A percentile compares a stretch with the other conserved stretches of the same genome.
Conservation (phyloP, 2,888 invertebrate species). For the Catocala nupta region DNA sequence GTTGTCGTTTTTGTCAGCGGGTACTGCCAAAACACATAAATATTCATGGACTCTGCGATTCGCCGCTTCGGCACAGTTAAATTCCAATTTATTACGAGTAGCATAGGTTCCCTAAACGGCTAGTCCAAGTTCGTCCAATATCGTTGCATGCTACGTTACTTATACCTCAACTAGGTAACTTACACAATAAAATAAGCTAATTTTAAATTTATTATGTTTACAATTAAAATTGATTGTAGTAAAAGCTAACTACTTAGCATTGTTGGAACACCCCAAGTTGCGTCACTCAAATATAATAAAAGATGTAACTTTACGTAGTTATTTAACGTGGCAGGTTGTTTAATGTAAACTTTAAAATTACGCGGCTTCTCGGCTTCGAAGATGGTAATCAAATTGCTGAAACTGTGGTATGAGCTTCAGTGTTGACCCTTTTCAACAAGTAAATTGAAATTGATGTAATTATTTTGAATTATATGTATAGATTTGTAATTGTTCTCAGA, state of each 20-base stretch:
- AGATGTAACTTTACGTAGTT: slow-evolving; percentile 1
- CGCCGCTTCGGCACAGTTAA: too few relatives aligned
- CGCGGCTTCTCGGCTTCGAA: slow-evolving; percentile 24
- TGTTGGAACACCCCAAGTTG: slow-evolving; percentile 18
- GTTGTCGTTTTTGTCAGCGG: too few relatives aligned
- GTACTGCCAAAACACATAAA: background rate
- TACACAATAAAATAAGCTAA: slow-evolving; percentile 26
- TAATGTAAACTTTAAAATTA: slow-evolving; percentile 25
- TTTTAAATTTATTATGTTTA: slow-evolving; percentile 17
- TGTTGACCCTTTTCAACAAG: too few relatives aligned
- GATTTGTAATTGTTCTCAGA: too few relatives aligned
- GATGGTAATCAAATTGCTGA: slow-evolving; percentile 33
- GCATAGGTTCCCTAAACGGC: background rate
- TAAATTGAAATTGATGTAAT: too few relatives aligned
- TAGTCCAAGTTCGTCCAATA: background rate
- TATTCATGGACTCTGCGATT: background rate
- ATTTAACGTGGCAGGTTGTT: slow-evolving; percentile 21
- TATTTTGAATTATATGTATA: too few relatives aligned
- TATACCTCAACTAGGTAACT: slow-evolving; percentile 14
- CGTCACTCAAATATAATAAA: background rate
- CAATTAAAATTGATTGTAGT: slow-evolving; percentile 32
- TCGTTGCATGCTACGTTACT: background rate
- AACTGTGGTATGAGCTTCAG: slow-evolving; percentile 12
- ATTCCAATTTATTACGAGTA: background rate
- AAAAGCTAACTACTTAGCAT: slow-evolving; percentile 20